Percentiles rank a stretch among this genome's conserved stretches.
phyloP scores from a whole-genome alignment of 1,140 invertebrate genomes.

The Colletes latitarsis region DNA sequence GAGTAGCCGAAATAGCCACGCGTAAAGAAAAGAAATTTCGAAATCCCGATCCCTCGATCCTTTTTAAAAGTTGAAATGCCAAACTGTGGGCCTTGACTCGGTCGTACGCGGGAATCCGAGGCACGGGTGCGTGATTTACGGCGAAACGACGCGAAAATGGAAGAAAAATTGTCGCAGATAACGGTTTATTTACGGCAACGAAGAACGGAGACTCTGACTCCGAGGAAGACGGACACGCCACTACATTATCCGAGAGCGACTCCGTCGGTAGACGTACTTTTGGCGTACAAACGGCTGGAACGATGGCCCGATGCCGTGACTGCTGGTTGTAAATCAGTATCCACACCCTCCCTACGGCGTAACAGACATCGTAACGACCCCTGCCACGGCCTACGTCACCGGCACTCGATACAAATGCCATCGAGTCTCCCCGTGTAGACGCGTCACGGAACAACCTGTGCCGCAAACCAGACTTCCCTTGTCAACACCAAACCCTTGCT shows the following conservation, averaged over 20 bases:
- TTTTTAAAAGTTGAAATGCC: background rate
- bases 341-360: conserved; percentile 48
- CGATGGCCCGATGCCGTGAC: conserved; percentile 60
- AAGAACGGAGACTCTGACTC: too few relatives aligned
- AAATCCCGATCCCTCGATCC: background rate
- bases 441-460: background rate
- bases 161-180: conserved; percentile 43
- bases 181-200: conserved; percentile 20
- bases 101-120: background rate
- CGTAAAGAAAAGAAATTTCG: too few relatives aligned
- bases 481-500: conserved; percentile 11
- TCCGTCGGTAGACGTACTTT: background rate
- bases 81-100: too few relatives aligned
- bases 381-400: background rate
- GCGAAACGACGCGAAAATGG: conserved; percentile 11
- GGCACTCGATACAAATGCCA: conserved; percentile 42
- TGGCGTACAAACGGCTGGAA: conserved; percentile 30
- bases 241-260: conserved; percentile 31
- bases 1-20: too few relatives aligned
- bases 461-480: background rate
- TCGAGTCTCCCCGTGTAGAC: background rate
- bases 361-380: conserved; percentile 52
- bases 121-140: conserved; percentile 14
- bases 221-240: conserved; percentile 19
- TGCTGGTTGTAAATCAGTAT: conserved; percentile 66